Evolutionary conservation across 2,113 vertebrate species (phyloP).

Genomic region (Chlorodrepanis virens): DNA sequence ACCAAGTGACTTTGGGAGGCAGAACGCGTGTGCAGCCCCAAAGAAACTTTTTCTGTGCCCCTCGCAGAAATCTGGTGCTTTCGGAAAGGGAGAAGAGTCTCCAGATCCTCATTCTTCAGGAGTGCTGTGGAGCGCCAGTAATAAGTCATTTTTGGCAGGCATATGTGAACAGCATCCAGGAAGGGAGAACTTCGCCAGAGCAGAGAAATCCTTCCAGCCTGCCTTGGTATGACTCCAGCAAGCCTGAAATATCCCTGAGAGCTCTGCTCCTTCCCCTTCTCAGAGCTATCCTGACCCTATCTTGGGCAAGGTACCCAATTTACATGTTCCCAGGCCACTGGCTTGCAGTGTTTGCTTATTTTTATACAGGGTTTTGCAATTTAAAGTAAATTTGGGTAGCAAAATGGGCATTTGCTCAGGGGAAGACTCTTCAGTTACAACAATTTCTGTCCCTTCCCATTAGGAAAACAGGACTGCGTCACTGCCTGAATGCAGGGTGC

Average conservation of each 20-base stretch:
- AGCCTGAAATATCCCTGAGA: background rate
- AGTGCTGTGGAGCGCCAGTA: background rate
- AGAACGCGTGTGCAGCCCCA: background rate
- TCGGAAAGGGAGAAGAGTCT: background rate
- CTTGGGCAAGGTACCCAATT: background rate
- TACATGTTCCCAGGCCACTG: background rate
- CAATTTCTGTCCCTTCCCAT: background rate
- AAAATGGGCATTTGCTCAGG: background rate
- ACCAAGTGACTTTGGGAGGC: background rate
- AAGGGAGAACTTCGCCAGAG: background rate
- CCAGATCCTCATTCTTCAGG: background rate
- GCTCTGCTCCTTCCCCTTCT: background rate
- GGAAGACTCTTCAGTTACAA: background rate
- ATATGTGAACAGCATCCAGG: background rate
- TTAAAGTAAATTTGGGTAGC: background rate
- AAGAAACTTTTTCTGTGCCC: background rate
- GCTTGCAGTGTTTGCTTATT: background rate
- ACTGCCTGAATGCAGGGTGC: background rate
- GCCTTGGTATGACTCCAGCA: background rate
- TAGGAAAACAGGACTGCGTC: rapidly evolving
- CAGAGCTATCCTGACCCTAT: background rate
- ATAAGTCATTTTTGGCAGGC: background rate
- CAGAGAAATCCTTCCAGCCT: background rate
- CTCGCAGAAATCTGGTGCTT: background rate
- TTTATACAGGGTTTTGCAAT: background rate